Base-by-base conservation (phyloP, 30 jellyfish, hydroid and myxozoan species). In the Pseudorhiza aurosa region DNA sequence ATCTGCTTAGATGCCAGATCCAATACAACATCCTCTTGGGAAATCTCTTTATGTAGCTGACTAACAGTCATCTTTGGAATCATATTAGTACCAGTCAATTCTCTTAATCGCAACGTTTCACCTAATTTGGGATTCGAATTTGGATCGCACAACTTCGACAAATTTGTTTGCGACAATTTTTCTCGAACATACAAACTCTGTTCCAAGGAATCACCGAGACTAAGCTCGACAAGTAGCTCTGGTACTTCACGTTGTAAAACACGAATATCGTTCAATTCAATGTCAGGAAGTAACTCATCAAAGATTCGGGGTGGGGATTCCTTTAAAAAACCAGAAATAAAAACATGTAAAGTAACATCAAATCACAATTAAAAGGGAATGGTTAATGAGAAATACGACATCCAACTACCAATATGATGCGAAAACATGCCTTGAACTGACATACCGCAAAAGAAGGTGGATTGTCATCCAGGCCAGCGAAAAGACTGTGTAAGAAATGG, bases 371-470 rank as follows among this genome's bases (percentile, higher is more conserved):
- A n/a, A n/a, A n/a, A n/a, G n/a, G n/a, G n/a, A n/a, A n/a, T n/a
- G n/a, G n/a, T n/a, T n/a, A n/a, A n/a, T n/a, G n/a, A n/a, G n/a
- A n/a, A n/a, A n/a, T n/a, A n/a, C n/a, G n/a, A n/a, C n/a, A n/a
- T n/a, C n/a, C n/a, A n/a, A n/a, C n/a, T n/a, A n/a, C n/a, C n/a
- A n/a, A n/a, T n/a, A n/a, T n/a, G n/a, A n/a, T n/a, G n/a, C n/a
- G n/a, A n/a, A n/a, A n/a, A n/a, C n/a, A n/a, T n/a, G n/a, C n/a
- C n/a, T n/a, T n/a, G n/a, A n/a, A n/a, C n/a, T n/a, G n/a, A 81
- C 97, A 74, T 59, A 91, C 98, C 44, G 98, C 98, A 56, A 91
- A 91, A 12, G 90, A 83, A 6, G 77, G 35, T 10, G 98, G 98
- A 18, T 29, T 27, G 40, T 75, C 83, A 49, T 91, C 98, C 46